Evolutionary conservation across 1,140 invertebrate genomes (phyloP).

Genomic region (Xylocopa sonorina): DNA sequence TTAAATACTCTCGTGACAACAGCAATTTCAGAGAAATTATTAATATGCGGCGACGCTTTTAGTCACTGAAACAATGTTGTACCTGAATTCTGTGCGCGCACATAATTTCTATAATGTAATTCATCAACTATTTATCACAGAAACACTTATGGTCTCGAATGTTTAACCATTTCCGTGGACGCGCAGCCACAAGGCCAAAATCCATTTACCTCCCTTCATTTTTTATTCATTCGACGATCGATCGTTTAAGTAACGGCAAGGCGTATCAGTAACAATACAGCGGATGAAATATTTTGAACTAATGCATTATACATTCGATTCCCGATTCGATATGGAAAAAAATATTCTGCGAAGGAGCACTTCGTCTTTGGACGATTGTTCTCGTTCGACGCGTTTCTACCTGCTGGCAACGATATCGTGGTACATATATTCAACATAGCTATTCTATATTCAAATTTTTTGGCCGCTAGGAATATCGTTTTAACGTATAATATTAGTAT

Average conservation of each 20-base stretch:
- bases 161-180: too few species aligned
- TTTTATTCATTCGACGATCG: background rate
- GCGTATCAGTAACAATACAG: background rate
- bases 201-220: background rate
- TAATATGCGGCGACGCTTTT: too few species aligned
- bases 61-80: too few species aligned
- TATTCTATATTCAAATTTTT: slow-evolving; percentile 58
- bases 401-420: slow-evolving; percentile 35
- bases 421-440: slow-evolving; percentile 42
- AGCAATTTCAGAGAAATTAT: too few species aligned
- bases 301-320: slow-evolving; percentile 59
- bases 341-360: slow-evolving; percentile 46
- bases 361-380: slow-evolving; percentile 38
- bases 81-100: too few species aligned
- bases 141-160: too few species aligned
- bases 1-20: too few species aligned
- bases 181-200: background rate
- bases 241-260: background rate
- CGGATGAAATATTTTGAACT: slow-evolving; percentile 49
- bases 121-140: too few species aligned
- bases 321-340: slow-evolving; percentile 56
- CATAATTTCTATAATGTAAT: too few species aligned
- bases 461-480: slow-evolving; percentile 2
- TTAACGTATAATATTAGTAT: slow-evolving; percentile 13
- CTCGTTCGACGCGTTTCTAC: slow-evolving; percentile 11